Evolutionary conservation across 1,140 invertebrate species (phyloP).

Genomic region (Metaphire vulgaris): DNA sequence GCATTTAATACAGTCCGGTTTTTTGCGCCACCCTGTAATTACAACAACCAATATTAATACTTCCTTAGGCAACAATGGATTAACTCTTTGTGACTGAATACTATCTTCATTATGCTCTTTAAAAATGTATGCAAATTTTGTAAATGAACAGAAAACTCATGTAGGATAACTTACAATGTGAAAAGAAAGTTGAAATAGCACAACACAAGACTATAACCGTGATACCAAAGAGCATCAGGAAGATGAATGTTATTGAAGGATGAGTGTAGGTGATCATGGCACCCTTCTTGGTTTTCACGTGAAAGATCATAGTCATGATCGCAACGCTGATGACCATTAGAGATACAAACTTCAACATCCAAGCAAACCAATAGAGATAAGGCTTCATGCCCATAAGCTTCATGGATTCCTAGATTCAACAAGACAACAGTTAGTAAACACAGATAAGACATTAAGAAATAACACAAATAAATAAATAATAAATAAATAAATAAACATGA

Average conservation of each 20-base stretch:
- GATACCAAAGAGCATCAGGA: conserved; percentile 55
- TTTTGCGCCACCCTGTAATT: too few species aligned
- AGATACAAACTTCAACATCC: conserved; percentile 70
- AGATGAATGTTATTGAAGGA: conserved; percentile 54
- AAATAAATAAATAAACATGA: too few species aligned
- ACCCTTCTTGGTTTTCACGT: conserved; percentile 38
- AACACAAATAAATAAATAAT: too few species aligned
- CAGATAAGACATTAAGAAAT: too few species aligned
- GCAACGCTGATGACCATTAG: conserved; percentile 61
- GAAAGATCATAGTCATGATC: conserved; percentile 55
- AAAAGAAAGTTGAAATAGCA: conserved; percentile 56
- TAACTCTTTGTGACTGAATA: too few species aligned
- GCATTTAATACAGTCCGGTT: too few species aligned
- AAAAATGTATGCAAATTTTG: too few species aligned
- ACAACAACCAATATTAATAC: too few species aligned
- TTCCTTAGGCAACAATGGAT: too few species aligned
- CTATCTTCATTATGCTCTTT: too few species aligned
- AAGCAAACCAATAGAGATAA: conserved; percentile 75
- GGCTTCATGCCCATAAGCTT: conserved; percentile 77
- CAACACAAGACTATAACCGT: conserved; percentile 57
- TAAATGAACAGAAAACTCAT: too few species aligned
- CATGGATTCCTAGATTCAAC: conserved; percentile 66
- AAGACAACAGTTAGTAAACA: neutral
- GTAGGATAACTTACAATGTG: conserved; percentile 60
- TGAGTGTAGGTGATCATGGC: conserved; percentile 54